Evolutionary conservation across 1,140 invertebrate species (phyloP), one percentile per base, ranked within the genome.

Genomic region (Drosophila kepulauana): DNA sequence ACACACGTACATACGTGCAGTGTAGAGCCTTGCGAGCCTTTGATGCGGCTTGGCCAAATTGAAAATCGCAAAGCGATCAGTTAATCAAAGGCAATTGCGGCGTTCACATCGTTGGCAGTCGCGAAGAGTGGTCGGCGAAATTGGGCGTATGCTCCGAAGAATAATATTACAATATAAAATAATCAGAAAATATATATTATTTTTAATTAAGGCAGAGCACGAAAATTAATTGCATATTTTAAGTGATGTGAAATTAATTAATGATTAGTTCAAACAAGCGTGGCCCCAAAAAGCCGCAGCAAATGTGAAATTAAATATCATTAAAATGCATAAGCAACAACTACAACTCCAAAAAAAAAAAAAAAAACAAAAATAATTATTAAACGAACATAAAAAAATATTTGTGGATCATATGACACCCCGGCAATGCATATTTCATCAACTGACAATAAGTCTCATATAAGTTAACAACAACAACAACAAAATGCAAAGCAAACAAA

Each of bases 241-340:
- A 76, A 81, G 71, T 81, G 74, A 73, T 82, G 77, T 81, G 79
- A 87, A 87, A 91, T 87, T 87, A 89, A 89, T 85, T 89, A 89
- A 89, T 89, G 85, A 89, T 89, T 89, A 89, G 81, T 81, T 79
- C 78, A 89, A 76, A 81, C 74, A 81, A 70, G 65, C 79, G 61
- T 72, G 59, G 8, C 7, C 13, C 2, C 25, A 59, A 52, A 20
- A 20, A 67, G 41, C 61, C 38, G 35, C 66, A 59, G 64, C 54
- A 73, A 70, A 88, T 81, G 72, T 89, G 69, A 89, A 85, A 89
- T 81, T 73, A 81, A 85, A 88, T 84, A 89, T 89, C 78, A 89
- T 87, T 82, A 87, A 88, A 85, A 89, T 73, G 74, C 75, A 89
- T 75, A 89, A 84, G 80, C 78, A 82, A 71, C 64, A 76, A 72